Evolutionary conservation across 2,113 vertebrate species (phyloP), one percentile per base, ranked within the genome.

Genomic region (Sinocyclocheilus grahami): DNA sequence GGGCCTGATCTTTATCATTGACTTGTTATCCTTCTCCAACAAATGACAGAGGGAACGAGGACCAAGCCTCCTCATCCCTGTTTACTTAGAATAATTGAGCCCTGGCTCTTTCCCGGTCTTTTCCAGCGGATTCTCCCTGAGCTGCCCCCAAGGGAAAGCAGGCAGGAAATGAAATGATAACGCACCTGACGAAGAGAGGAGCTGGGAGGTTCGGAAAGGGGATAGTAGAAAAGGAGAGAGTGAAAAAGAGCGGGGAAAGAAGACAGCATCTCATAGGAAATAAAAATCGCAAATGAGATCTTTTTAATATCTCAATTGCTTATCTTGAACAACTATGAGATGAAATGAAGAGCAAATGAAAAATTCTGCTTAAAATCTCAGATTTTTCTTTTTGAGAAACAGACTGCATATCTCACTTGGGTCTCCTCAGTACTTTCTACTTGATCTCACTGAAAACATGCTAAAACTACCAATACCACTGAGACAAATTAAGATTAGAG

Each of bases 101-200:
- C 24, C 63, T n/a, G 60, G 81, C 24, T 80, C 46, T 58, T 75
- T 80, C 48, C 86, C 6, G 80, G 78, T 83, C 69, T 82, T 87
- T 86, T 83, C 62, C 65, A 86, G 30, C 63, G 20, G 60, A 67
- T 86, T 58, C 67, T 58, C 39, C 67, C 37, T 78, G 72, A 88
- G 78, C 79, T 60, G 79, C 84, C 84, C 84, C 48, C 53, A 74
- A 69, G 77, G 83, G 78, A 87, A 75, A 84, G 82, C 81, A 74
- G 51, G 30, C 53, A 62, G 58, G 85, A 85, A 88, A 89, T 69
- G 82, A 89, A 85, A 86, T 84, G 77, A 86, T 86, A 86, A 74
- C 4, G 12, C 69, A 86, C 85, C 65, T 86, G 65, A 80, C 46
- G 33, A 86, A 85, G 51, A 72, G 71, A 84, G 46, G 55, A 74